Conservation (phyloP, 2,888 invertebrate species). For the Auanema freiburgensis region DNA sequence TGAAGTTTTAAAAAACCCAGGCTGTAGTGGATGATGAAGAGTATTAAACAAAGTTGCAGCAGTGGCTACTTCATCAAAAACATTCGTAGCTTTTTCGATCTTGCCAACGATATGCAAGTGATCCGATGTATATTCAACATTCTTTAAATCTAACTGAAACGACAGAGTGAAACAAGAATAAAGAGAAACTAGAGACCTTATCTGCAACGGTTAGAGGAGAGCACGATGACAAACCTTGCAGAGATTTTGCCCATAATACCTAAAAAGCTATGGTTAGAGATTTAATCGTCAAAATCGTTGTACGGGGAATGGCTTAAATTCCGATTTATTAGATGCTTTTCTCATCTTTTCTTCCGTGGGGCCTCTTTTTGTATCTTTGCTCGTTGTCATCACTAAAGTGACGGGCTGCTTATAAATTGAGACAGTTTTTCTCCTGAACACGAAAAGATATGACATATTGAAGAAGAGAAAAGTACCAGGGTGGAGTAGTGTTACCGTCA, state of each 20-base stretch:
- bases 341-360: constrained; percentile 21
- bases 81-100: constrained; percentile 7
- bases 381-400: constrained; percentile 75
- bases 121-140: constrained; percentile 19
- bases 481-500: constrained; percentile 87
- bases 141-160: constrained; percentile 16
- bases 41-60: constrained; percentile 27
- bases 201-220: constrained; percentile 47
- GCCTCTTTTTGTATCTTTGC: constrained; percentile 24
- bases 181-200: constrained; percentile 16
- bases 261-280: constrained; percentile 22
- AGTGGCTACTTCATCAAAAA: constrained; percentile 25
- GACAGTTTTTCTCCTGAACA: constrained; percentile 80
- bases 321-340: constrained; percentile 14
- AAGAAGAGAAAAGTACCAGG: constrained; percentile 68
- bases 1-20: constrained; percentile 16
- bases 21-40: constrained; percentile 25
- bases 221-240: constrained; percentile 52
- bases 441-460: constrained; percentile 1
- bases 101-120: constrained; percentile 22
- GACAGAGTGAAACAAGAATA: neutral
- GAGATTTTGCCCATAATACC: constrained; percentile 60
- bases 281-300: neutral
- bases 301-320: constrained; percentile 29
- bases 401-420: constrained; percentile 99